Percentiles rank a stretch among this genome's conserved stretches.
These are phyloP conservation scores for Sorex maritimensis DNA, from an alignment of 2,797 vertebrate genomes.

Conservation along the genomic window DNA sequence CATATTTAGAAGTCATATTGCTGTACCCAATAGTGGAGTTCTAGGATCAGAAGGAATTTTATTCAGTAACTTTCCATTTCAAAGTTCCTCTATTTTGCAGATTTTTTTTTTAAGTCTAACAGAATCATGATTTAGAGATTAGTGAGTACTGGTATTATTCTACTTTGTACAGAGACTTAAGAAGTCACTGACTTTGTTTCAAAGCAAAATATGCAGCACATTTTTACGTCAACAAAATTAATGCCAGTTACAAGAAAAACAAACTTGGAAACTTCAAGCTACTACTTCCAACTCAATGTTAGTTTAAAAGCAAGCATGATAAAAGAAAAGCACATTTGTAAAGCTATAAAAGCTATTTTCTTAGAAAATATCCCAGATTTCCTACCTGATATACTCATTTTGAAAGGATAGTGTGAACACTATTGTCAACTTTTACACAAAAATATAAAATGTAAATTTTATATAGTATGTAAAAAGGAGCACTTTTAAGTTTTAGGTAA, in stretches of 20 bases:
- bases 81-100: slow-evolving; percentile 21
- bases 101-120: neutral
- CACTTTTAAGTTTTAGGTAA: slow-evolving; percentile 5
- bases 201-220: slow-evolving; percentile 46
- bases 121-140: neutral
- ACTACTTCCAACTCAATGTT: neutral
- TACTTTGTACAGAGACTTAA: neutral
- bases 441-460: neutral
- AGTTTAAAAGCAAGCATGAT: slow-evolving; percentile 2
- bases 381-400: slow-evolving; percentile 24
- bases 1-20: neutral
- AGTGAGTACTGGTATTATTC: neutral
- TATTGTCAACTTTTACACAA: too few relatives aligned
- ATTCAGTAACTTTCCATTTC: slow-evolving; percentile 25
- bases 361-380: slow-evolving; percentile 46
- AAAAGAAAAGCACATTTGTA: neutral
- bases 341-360: slow-evolving; percentile 49
- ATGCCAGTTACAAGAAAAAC: neutral
- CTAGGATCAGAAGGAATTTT: neutral
- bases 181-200: neutral
- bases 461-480: slow-evolving; percentile 57
- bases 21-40: neutral
- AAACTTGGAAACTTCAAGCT: slow-evolving; percentile 62
- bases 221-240: slow-evolving; percentile 44
- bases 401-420: neutral